Conservation (phyloP, 37 sponge, comb jelly and placozoan genomes). For the Chondrilla cf. caribensis region DNA sequence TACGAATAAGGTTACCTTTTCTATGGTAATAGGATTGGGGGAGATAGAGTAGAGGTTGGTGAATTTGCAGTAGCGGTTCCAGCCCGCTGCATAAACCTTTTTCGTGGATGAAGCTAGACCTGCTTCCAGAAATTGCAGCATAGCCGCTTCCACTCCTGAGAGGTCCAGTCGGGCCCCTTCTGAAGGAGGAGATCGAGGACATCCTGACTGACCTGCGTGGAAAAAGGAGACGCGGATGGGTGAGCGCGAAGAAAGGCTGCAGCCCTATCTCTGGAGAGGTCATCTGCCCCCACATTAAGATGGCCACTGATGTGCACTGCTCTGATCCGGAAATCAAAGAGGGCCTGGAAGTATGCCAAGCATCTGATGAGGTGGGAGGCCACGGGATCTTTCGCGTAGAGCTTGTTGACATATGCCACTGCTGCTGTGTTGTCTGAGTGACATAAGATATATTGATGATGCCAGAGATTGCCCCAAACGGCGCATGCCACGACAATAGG, state of each 20-base stretch:
- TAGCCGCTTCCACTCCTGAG: conserved; percentile 12
- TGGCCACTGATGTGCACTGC: background rate
- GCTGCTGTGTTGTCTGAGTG: conserved; percentile 31
- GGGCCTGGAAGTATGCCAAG: conserved; percentile 12
- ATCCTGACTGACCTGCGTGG: background rate
- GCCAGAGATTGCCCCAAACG: conserved; percentile 11
- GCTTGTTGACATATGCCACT: background rate
- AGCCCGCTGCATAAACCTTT: conserved; percentile 11
- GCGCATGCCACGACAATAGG: conserved; percentile 1
- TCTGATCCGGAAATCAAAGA: conserved; percentile 4
- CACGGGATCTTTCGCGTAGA: background rate
- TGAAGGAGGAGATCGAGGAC: conserved; percentile 4
- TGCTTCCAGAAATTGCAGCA: conserved; percentile 18
- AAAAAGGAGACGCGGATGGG: conserved; percentile 1
- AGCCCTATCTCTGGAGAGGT: conserved; percentile 13
- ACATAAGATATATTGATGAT: background rate
- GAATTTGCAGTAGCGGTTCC: conserved; percentile 11
- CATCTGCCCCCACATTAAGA: background rate
- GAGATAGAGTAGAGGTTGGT: background rate
- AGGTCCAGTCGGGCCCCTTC: conserved; percentile 3
- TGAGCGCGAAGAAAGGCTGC: conserved; percentile 1
- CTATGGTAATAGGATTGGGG: background rate
- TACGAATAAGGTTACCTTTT: conserved; percentile 24
- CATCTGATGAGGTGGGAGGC: conserved; percentile 3
- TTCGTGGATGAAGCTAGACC: conserved; percentile 16